Evolutionary conservation across 30 jellyfish, hydroid and myxozoan genomes (phyloP).

Genomic region (Mastigias papua): DNA sequence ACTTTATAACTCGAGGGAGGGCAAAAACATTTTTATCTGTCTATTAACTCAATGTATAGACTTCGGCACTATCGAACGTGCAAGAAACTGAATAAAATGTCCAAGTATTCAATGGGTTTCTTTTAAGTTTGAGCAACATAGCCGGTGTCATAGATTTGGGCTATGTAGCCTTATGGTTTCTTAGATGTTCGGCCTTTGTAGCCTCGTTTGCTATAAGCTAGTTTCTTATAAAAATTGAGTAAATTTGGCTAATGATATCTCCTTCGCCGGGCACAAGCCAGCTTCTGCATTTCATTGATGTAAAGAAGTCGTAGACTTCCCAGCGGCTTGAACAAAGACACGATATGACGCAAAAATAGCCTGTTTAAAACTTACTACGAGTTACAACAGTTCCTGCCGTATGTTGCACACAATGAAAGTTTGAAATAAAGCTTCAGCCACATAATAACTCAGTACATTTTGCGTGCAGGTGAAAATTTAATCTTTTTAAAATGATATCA

Average conservation of each 20-base stretch:
- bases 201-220: too few species aligned
- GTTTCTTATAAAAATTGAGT: too few species aligned
- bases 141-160: too few species aligned
- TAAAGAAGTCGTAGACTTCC: neutral
- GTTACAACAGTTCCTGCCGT: slow-evolving; percentile 2
- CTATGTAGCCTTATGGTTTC: too few species aligned
- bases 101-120: too few species aligned
- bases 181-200: too few species aligned
- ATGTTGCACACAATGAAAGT: neutral
- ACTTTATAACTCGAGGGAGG: too few species aligned
- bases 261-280: neutral
- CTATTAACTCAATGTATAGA: too few species aligned
- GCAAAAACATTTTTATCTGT: too few species aligned
- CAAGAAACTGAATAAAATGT: too few species aligned
- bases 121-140: too few species aligned
- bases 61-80: too few species aligned
- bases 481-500: neutral
- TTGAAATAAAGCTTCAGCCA: neutral
- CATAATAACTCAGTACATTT: neutral
- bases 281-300: neutral
- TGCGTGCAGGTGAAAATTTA: neutral
- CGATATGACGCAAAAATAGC: neutral
- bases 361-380: neutral
- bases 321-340: neutral
- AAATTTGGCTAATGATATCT: neutral